These are phyloP conservation scores for Pyrocoelia pectoralis DNA, from an alignment of 2,888 invertebrate species.

Conservation along the genomic window DNA sequence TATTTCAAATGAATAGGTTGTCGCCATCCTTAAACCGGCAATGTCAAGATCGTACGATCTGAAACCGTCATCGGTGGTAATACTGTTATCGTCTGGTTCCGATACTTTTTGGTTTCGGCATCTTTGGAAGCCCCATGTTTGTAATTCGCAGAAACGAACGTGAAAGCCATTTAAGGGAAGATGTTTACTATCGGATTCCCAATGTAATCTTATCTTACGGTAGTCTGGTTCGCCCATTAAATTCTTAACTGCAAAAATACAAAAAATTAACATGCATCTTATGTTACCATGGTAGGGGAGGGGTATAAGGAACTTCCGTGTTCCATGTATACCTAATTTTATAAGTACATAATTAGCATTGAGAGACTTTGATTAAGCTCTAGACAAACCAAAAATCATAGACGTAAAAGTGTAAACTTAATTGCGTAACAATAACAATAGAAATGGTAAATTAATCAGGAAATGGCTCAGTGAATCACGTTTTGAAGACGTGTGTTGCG, in stretches of 20 bases:
- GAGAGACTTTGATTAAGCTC: no score
- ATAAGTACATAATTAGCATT: no score
- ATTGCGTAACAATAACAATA: no score
- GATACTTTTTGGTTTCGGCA: constrained; percentile 66
- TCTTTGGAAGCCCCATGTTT: constrained; percentile 80
- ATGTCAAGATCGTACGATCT: constrained; percentile 68
- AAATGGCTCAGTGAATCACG: no score
- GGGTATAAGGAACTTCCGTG: background rate
- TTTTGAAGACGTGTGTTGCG: no score
- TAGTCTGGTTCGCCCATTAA: constrained; percentile 73
- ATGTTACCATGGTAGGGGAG: no score
- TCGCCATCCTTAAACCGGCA: constrained; percentile 80
- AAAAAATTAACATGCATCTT: background rate
- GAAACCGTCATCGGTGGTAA: constrained; percentile 48
- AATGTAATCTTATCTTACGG: constrained; percentile 69
- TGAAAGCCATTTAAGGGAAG: constrained; percentile 69
- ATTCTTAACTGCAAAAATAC: constrained; percentile 66
- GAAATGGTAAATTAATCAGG: no score
- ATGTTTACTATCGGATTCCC: constrained; percentile 65
- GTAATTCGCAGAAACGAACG: constrained; percentile 80
- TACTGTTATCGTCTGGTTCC: constrained; percentile 42
- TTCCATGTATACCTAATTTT: background rate
- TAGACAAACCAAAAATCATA: no score
- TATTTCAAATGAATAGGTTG: constrained; percentile 82
- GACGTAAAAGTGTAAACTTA: no score